Evolutionary conservation across 1,140 invertebrate genomes (phyloP).

Genomic region (Bombus haemorrhoidalis): DNA sequence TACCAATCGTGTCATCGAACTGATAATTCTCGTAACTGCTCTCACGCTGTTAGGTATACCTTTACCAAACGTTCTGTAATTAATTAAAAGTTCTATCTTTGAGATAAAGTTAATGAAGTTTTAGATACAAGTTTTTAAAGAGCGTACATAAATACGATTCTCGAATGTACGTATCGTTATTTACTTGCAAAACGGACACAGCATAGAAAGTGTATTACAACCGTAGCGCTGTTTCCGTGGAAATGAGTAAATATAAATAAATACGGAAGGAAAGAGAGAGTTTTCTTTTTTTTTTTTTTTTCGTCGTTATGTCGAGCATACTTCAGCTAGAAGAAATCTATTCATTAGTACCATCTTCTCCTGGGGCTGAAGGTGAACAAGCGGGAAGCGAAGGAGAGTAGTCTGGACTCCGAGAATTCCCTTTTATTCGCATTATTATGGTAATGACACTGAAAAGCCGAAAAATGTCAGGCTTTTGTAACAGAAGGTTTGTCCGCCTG

Average conservation of each 20-base stretch:
- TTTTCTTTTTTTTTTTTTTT: no score
- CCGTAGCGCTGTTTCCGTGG: background rate
- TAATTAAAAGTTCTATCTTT: no score
- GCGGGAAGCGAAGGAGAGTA: slow-evolving; percentile 47
- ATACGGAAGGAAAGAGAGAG: background rate
- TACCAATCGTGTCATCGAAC: no score
- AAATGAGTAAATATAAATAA: slow-evolving; percentile 30
- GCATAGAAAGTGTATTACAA: background rate
- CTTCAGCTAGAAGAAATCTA: slow-evolving; percentile 49
- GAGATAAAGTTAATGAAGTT: no score
- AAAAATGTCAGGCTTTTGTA: slow-evolving; percentile 80
- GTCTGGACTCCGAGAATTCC: slow-evolving; percentile 76
- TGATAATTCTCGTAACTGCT: no score
- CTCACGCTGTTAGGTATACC: no score
- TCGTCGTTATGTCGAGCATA: background rate
- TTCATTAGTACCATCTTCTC: slow-evolving; percentile 50
- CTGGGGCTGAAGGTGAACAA: slow-evolving; percentile 43
- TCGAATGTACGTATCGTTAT: background rate
- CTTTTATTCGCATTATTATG: slow-evolving; percentile 81
- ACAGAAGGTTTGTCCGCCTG: slow-evolving; percentile 80
- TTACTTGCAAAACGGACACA: background rate
- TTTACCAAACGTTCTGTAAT: no score
- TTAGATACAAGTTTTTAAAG: no score
- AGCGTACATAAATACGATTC: background rate
- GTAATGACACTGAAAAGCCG: slow-evolving; percentile 81